Conservation (phyloP, 2,888 invertebrate genomes). For the Tuta absoluta region DNA sequence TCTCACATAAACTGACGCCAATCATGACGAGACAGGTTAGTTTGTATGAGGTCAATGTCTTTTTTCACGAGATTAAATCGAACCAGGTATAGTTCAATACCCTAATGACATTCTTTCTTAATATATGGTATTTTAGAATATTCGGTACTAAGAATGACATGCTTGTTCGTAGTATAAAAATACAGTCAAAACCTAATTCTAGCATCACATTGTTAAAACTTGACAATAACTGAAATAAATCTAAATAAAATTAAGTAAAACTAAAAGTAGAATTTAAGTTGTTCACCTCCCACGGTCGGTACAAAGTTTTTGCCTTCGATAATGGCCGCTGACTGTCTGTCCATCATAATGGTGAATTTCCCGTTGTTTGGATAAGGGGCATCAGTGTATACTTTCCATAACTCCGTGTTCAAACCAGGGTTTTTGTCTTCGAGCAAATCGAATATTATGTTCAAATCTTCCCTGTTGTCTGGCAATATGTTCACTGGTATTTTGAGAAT, state of each 20-base stretch:
- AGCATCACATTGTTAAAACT: slow-evolving; percentile 5
- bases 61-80: too few species aligned
- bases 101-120: not conserved
- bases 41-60: too few species aligned
- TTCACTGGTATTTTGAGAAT: slow-evolving; percentile 58
- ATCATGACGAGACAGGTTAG: too few species aligned
- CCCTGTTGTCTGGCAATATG: slow-evolving; percentile 61
- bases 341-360: slow-evolving; percentile 57
- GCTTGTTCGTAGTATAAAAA: not conserved
- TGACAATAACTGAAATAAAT: slow-evolving; percentile 12
- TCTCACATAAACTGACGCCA: too few species aligned
- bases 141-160: not conserved
- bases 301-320: slow-evolving; percentile 59
- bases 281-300: slow-evolving; percentile 59
- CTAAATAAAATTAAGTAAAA: not conserved
- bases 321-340: slow-evolving; percentile 58
- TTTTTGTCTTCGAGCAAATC: slow-evolving; percentile 69
- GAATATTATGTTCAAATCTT: slow-evolving; percentile 65
- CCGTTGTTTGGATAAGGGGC: slow-evolving; percentile 54
- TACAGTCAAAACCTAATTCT: not conserved
- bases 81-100: too few species aligned
- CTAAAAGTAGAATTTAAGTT: slow-evolving; percentile 60
- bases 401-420: slow-evolving; percentile 64
- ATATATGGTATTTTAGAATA: not conserved
- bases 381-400: slow-evolving; percentile 60